Base-by-base conservation (phyloP, 1,140 invertebrate genomes). In the Carposina sasakii region DNA sequence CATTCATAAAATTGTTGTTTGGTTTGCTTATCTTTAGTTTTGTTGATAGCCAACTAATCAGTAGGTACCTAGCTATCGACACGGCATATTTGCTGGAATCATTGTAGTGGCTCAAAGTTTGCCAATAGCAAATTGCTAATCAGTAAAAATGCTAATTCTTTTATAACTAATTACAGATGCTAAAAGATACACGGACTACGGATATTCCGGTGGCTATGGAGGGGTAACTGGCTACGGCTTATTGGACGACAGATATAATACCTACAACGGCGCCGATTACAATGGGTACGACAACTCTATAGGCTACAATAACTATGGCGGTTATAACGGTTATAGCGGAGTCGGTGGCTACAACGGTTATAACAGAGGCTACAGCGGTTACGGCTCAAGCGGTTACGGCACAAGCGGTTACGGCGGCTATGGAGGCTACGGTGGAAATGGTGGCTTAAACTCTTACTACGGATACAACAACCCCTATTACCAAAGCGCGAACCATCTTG, bases 381-480 rank as follows among this genome's bases (percentile, higher is more conserved):
- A 50, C 28, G 45, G 36, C 17, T 28, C 19, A 17, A 19, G 30
- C 13, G 54, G 45, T 3, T 52, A 55, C 22, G 41, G 50, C 6
- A 67, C 64, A 10, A 64, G 76, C 34, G n/a, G n/a, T n/a, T n/a
- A n/a, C n/a, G 71, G 75, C 0, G 72, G 76, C 12, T 82, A 77
- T 48, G 79, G 79, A 20, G 79, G 79, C 1, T 72, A 67, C 34
- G 65, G 69, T 1, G 78, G 78, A 4, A 83, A 77, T 43, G 76
- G 76, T 4, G 79, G 79, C 6, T 52, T 81, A 5, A 57, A 48
- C 23, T 83, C 79, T 4, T 83, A 83, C 44, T 74, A 70, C 20
- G 79, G 79, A 3, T 81, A 81, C 41, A 79, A 78, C 33, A 81
- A 68, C 36, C 79, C 79, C 2, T 50, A 55, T 22, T 76, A 81